Conservation (phyloP, 1,140 invertebrate genomes). For the Hetaerina americana region DNA sequence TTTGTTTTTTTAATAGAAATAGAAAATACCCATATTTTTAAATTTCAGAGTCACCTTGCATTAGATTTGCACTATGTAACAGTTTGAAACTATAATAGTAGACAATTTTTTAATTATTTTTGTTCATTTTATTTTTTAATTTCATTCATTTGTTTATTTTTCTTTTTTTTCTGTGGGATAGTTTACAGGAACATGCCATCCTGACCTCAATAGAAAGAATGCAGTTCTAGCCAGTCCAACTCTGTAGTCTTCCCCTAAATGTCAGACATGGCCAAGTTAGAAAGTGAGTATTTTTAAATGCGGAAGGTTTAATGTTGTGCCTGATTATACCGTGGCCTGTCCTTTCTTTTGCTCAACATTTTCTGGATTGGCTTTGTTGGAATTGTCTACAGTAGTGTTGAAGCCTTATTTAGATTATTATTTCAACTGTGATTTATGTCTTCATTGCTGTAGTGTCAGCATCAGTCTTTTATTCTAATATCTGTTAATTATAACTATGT, state of each 20-base stretch:
- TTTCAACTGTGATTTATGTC: neutral
- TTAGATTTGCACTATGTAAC: too few species aligned
- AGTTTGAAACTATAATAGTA: too few species aligned
- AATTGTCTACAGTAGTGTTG: neutral
- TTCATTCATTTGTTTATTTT: neutral
- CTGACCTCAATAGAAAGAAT: neutral
- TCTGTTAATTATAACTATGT: neutral
- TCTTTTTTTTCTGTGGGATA: neutral
- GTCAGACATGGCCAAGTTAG: neutral
- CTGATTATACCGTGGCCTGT: neutral
- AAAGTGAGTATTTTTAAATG: neutral
- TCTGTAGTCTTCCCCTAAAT: neutral
- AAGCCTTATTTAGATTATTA: neutral
- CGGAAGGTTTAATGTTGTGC: neutral
- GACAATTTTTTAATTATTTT: too few species aligned
- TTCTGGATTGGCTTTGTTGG: neutral
- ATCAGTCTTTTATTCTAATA: neutral
- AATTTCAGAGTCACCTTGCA: too few species aligned
- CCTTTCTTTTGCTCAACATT: neutral
- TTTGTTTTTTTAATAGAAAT: too few species aligned
- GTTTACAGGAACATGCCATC: neutral
- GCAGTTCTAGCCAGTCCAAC: neutral
- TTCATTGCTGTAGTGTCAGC: neutral
- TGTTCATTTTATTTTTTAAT: too few species aligned
- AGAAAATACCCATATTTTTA: too few species aligned